Base-by-base conservation (phyloP, 2,113 vertebrate genomes). In the Setophaga petechia region DNA sequence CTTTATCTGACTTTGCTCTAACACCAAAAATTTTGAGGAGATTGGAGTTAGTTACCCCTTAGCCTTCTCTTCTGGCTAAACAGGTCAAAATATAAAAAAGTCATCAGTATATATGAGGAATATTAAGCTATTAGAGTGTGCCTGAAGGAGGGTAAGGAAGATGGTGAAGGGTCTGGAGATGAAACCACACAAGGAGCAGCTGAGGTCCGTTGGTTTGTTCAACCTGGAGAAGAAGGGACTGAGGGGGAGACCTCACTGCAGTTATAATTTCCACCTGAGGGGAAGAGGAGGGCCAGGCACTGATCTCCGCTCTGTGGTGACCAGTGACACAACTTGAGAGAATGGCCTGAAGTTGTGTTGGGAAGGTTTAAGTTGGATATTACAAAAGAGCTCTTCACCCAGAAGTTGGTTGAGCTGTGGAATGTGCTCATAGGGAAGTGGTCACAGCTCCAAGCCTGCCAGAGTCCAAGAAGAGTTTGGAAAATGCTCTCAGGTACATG, bases 281-380 rank as follows among this genome's bases (percentile, higher is more conserved):
- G 20, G 46, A 68, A 41, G n/a, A 18, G 30, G 6, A 76, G 14
- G 10, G 14, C 5, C 16, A 54, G 62, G 6, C 17, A 27, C 8
- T 28, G 46, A 47, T 47, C 11, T 67, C 12, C 74, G 3, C 22
- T 18, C 33, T n/a, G 11, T 30, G 20, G 28, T 89, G 39, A 59
- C 31, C 31, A 46, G 28, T 12, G n/a, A 25, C 3, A 27, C 7
- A 6, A 82, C 7, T 5, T 0, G 0, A n/a, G 28, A 21, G 10
- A 68, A 61, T 35, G 39, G 13, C 11, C 46, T 27, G 37, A 39
- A 39, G 37, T 39, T 39, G 37, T 39, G 37, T 39, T 39, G 16
- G 24, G 47, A 21, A 55, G 8, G 39, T 31, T 83, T 47, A 35
- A 8, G 14, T 14, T 62, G 71, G 21, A 31, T 47, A 31, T 47